Conservation (phyloP, 2,113 vertebrate genomes). For the Rallus limicola region DNA sequence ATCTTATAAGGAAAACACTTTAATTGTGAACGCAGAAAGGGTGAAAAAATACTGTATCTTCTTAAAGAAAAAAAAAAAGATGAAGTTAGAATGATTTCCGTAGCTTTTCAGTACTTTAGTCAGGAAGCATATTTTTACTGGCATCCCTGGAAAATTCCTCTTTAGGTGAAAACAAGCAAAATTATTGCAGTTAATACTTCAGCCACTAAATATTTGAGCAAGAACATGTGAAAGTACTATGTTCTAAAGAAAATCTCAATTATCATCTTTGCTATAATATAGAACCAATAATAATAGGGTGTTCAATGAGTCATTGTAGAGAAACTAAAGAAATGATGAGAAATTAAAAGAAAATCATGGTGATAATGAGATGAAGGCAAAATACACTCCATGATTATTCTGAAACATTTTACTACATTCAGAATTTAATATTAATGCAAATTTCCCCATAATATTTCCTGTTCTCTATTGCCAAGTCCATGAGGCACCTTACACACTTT, state of each 20-base stretch:
- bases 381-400: slow-evolving; percentile 22
- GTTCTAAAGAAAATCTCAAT: slow-evolving; percentile 8
- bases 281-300: neutral
- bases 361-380: neutral
- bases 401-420: neutral
- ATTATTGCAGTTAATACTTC: neutral
- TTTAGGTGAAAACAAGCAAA: neutral
- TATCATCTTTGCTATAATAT: neutral
- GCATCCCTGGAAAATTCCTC: neutral
- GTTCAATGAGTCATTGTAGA: neutral
- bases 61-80: neutral
- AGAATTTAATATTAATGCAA: slow-evolving; percentile 1
- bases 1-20: neutral
- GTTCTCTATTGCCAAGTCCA: neutral
- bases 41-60: neutral
- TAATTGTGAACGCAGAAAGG: neutral
- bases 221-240: neutral
- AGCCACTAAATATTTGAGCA: neutral
- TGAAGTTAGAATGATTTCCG: neutral
- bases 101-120: neutral
- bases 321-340: neutral
- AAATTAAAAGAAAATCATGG: neutral
- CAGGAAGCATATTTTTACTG: neutral
- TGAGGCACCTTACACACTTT: neutral
- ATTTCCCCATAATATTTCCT: neutral